Evolutionary conservation across 2,113 vertebrate genomes (phyloP), one percentile per base, ranked within the genome.

Genomic region (Lampris incognitus): DNA sequence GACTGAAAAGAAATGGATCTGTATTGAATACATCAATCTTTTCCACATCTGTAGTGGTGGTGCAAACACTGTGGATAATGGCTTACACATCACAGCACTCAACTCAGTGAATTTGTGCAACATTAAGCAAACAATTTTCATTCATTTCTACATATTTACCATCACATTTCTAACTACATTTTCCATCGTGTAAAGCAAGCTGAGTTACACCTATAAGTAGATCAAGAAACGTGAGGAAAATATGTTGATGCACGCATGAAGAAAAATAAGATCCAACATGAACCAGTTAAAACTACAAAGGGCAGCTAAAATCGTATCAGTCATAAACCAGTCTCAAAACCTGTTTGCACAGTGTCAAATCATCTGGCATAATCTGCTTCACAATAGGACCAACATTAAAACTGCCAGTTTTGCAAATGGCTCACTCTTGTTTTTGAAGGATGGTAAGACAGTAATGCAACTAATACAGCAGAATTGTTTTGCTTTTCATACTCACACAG

Each of bases 321-420:
- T 2, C 6, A 9, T 2, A 7, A 72, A 75, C 69, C 59, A 24
- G 42, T 46, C 8, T 38, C n/a, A 49, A 37, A 76, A 87, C 85
- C 76, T 62, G 81, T 90, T 89, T 85, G 76, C 50, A 81, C 72
- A 44, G 40, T 50, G 9, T 59, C 37, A 13, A 81, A 62, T 76
- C 57, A 66, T 57, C 9, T 60, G 3, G 44, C 46, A 11, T 9
- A 0, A 11, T 69, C 7, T 55, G 41, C 8, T 66, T 40, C 60
- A 0, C n/a, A 56, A 40, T 59, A 59, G 69, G 58, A 67, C 75
- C 11, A 76, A 9, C 1, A 24, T 24, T 24, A 3, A 59, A 72
- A 48, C 51, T 38, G 2, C 60, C 7, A 10, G 38, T 7, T 3
- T 42, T 58, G 3, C 49, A 37, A 66, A 63, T 2, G 69, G 7